Percentiles rank a stretch among this genome's conserved stretches.
Evolutionary conservation across 2,113 vertebrate species (phyloP).

Genomic region (Caloenas nicobarica): DNA sequence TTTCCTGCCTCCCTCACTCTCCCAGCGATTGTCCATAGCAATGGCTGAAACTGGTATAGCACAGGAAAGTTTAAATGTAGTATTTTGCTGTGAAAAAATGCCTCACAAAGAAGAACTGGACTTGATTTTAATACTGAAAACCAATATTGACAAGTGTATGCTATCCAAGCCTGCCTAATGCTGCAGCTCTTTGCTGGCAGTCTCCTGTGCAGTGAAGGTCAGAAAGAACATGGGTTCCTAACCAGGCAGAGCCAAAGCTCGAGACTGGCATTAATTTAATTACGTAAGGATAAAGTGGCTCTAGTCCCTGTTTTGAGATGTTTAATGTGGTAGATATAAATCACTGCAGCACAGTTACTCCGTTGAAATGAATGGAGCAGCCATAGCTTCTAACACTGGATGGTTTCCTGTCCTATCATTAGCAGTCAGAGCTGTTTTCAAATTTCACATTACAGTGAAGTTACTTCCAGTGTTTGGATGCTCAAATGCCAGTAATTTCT

Average conservation of each 20-base stretch:
- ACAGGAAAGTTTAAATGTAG: background rate
- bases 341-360: background rate
- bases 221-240: background rate
- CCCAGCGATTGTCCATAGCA: background rate
- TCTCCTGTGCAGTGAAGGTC: background rate
- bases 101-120: background rate
- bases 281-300: background rate
- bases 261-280: background rate
- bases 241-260: background rate
- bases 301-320: background rate
- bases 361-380: background rate
- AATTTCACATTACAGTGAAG: background rate
- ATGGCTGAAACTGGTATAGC: background rate
- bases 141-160: background rate
- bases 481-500: background rate
- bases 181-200: background rate
- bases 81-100: background rate
- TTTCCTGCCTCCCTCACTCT: background rate
- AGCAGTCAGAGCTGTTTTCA: background rate
- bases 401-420: background rate
- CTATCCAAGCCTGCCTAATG: background rate
- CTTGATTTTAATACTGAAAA: background rate
- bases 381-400: background rate
- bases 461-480: background rate
- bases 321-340: background rate